Evolutionary conservation across 2,113 vertebrate genomes (phyloP), one percentile per base, ranked within the genome.

Genomic region (Anoura caudifer): DNA sequence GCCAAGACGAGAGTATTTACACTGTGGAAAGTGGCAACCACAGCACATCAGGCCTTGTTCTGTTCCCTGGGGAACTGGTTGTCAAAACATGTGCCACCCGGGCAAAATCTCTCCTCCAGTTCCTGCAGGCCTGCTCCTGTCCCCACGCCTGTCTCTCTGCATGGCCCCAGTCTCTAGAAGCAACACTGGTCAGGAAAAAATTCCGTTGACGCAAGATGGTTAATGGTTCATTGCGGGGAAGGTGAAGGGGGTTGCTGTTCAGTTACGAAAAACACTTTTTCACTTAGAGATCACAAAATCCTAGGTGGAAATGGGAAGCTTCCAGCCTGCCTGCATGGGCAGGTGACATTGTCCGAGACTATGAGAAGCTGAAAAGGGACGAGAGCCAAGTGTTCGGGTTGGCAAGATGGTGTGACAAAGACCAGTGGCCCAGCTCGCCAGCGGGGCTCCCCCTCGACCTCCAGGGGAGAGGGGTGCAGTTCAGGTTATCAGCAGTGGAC

Each of bases 251-350:
- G 13, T 52, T 16, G 15, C 36, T 1, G 20, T 28, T 93, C 70
- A 67, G 43, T 3, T 65, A 73, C 45, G 80, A 59, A 72, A 82
- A 87, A 47, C 26, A 12, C 19, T 73, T 93, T 91, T 76, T 59
- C 38, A n/a, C 59, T 65, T 47, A 43, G 69, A 76, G 50, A 87
- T 22, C 19, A 41, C 67, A 56, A 79, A 72, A 77, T 31, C 84
- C 82, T 59, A 63, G 59, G 47, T 33, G 45, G 33, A 85, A 95
- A 69, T 75, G 75, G 93, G 92, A 85, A 87, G 95, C 59, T 76
- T 33, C 76, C 28, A 38, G 41, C 26, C 22, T 38, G 54, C 75
- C 41, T 26, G 31, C 75, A 7, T 10, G 85, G 69, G 85, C 7
- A 17, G 24, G 72, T 52, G 63, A 67, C 54, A n/a, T 36, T 52